A percentile compares a stretch with the other conserved stretches of the same genome.
Evolutionary conservation across 2,797 vertebrate genomes (phyloP).

Genomic region (Geotria australis): DNA sequence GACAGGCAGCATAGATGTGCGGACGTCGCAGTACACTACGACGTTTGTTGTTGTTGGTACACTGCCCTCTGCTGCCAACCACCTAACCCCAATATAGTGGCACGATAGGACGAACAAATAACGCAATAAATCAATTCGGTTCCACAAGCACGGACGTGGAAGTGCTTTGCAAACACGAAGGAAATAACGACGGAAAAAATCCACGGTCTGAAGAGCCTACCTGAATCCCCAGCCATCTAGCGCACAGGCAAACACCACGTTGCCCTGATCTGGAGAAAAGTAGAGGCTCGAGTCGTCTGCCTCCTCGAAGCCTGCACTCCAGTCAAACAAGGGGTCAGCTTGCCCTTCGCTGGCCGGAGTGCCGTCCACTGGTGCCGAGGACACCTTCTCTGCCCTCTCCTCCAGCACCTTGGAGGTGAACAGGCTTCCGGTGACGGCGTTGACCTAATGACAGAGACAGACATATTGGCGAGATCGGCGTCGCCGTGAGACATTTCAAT

Average conservation of each 20-base stretch:
- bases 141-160: too few species aligned
- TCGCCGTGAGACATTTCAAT: neutral
- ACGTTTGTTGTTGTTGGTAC: too few species aligned
- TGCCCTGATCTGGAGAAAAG: constrained; percentile 73
- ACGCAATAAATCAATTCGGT: too few species aligned
- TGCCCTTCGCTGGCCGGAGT: constrained; percentile 15
- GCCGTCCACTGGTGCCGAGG: constrained; percentile 5
- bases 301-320: constrained; percentile 59
- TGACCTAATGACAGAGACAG: constrained; percentile 22
- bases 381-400: constrained; percentile 47
- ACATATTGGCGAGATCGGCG: neutral
- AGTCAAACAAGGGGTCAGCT: constrained; percentile 28
- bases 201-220: too few species aligned
- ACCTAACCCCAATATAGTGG: too few species aligned
- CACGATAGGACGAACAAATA: too few species aligned
- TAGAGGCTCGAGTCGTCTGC: constrained; percentile 69
- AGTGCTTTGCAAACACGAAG: too few species aligned
- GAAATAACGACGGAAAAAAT: too few species aligned
- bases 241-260: constrained; percentile 71
- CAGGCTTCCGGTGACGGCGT: constrained; percentile 53
- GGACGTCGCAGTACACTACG: too few species aligned
- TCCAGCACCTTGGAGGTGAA: constrained; percentile 83
- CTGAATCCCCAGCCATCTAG: constrained; percentile 88
- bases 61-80: too few species aligned
- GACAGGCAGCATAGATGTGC: too few species aligned